These are phyloP conservation scores for Aricia agestis DNA, from an alignment of 1,140 invertebrate species.

Conservation along the genomic window DNA sequence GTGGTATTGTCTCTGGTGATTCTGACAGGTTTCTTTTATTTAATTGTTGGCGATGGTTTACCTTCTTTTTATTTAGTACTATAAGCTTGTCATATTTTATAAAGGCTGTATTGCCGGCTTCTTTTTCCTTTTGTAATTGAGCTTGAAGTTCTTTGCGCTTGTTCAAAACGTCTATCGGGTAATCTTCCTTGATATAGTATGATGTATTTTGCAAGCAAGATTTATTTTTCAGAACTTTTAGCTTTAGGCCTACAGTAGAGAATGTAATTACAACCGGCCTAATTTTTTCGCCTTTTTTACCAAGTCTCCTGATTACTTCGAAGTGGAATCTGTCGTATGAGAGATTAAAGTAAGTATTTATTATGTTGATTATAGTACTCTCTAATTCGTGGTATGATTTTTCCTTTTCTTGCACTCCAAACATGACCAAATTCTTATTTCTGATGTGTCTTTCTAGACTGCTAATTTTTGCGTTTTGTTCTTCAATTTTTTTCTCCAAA, in stretches of 20 bases:
- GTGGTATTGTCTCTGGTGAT: no score
- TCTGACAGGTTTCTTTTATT: no score
- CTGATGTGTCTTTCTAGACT: constrained; percentile 18
- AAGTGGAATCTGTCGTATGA: no score
- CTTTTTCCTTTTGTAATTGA: constrained; percentile 2
- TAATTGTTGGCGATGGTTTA: no score
- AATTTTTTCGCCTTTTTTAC: constrained; percentile 10
- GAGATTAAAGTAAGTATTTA: neutral
- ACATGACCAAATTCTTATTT: constrained; percentile 18
- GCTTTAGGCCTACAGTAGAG: neutral
- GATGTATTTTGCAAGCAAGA: neutral
- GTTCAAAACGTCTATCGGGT: constrained; percentile 7
- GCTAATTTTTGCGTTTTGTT: constrained; percentile 19
- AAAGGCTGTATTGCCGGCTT: constrained; percentile 5
- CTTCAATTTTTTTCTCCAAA: constrained; percentile 21
- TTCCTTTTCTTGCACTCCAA: constrained; percentile 19
- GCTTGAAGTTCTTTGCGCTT: neutral
- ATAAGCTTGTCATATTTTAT: neutral
- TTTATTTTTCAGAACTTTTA: constrained; percentile 10
- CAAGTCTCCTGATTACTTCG: neutral
- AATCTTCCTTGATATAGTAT: neutral
- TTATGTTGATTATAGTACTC: constrained; percentile 3
- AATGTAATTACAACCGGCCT: neutral
- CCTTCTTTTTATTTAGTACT: no score
- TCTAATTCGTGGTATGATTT: constrained; percentile 20